Evolutionary conservation across 2,797 vertebrate genomes (phyloP), one percentile per base, ranked within the genome.

Genomic region (Botia kubotai): DNA sequence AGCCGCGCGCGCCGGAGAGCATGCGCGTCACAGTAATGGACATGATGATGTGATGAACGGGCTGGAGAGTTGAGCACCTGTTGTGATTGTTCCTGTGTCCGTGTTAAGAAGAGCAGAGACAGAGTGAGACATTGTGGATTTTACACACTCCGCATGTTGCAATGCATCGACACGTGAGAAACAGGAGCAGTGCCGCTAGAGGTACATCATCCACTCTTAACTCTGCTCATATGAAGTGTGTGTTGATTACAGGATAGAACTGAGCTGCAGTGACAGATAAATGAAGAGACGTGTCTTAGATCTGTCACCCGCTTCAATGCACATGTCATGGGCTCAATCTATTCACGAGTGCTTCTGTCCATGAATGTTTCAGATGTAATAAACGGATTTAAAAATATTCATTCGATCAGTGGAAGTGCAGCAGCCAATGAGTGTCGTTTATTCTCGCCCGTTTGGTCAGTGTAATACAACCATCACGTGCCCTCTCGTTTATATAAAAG

Each of bases 1-100:
- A 92, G 80, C 88, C 43, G 79, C 88, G 90, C 89, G 90, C 82
- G 86, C 62, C 85, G 86, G 83, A 82, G 17, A 76, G 74, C 83
- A 80, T 67, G 75, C 67, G 48, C 55, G 19, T 62, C 12, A 57
- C 36, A 11, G 19, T 60, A 46, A 74, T 79, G 39, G 67, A 72
- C 81, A 72, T 67, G 62, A 79, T 81, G 77, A 29, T 26, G 39
- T 75, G 60, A 29, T 2, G 23, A 26, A 26, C 23, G 23, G 62
- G 29, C 14, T 72, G 33, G 81, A 69, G 76, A 82, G 21, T 69
- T 72, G 29, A 21, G 60, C 76, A 75, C 63, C 72, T 75, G 79
- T 72, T 83, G 39, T 72, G 69, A 62, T 60, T 23, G 72, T 26
- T 26, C 23, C 1, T 26, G 23, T 26, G 23, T 1, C 23, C 23